These are phyloP conservation scores for Bombus difficillimus DNA, from an alignment of 1,140 invertebrate genomes.

Conservation along the genomic window DNA sequence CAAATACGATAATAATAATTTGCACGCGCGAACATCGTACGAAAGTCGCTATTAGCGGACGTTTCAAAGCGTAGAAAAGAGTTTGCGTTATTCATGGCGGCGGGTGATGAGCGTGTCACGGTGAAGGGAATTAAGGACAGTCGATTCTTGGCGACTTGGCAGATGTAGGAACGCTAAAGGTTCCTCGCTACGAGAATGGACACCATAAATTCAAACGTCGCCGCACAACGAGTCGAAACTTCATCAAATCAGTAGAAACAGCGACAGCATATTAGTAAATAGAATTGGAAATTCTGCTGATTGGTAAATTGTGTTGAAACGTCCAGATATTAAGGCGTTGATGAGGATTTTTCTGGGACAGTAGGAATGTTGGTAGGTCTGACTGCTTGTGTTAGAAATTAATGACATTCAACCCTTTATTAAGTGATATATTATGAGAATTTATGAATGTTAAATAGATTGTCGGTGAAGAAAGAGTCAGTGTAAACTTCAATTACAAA, in stretches of 20 bases:
- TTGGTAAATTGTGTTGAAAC: not conserved
- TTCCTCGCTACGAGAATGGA: not conserved
- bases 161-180: not conserved
- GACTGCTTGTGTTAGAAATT: not conserved
- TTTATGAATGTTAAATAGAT: not conserved
- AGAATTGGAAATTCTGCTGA: not conserved
- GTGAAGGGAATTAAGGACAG: conserved; percentile 20
- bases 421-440: not conserved
- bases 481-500: no score
- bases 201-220: conserved; percentile 12
- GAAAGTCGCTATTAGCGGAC: not conserved
- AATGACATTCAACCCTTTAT: not conserved
- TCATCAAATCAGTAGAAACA: not conserved
- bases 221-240: not conserved
- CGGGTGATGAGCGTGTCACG: conserved; percentile 15
- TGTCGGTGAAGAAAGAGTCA: no score
- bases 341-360: not conserved
- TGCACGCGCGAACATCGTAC: not conserved
- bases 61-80: not conserved
- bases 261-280: not conserved
- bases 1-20: conserved; percentile 7
- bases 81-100: conserved; percentile 5
- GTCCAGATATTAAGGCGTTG: not conserved
- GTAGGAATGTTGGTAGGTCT: no score
- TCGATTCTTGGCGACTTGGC: not conserved